Conservation (phyloP, 1,140 invertebrate genomes). For the Apis dorsata region DNA sequence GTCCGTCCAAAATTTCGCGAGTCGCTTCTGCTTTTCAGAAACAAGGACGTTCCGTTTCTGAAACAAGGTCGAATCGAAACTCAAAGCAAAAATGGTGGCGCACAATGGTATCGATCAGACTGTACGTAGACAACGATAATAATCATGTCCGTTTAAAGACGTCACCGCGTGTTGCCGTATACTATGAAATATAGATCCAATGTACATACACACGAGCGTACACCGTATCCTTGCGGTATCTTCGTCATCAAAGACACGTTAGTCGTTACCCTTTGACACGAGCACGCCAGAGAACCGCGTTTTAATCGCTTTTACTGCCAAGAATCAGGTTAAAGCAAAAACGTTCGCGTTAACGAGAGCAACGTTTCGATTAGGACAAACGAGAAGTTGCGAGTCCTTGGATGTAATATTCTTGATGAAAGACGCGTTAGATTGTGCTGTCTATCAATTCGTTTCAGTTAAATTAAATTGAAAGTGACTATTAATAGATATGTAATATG, state of each 20-base stretch:
- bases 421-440: too few species aligned
- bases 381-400: neutral
- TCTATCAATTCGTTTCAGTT: too few species aligned
- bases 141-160: slow-evolving; percentile 39
- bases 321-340: slow-evolving; percentile 7
- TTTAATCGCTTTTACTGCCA: slow-evolving; percentile 14
- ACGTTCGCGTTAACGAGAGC: neutral
- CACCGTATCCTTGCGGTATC: neutral
- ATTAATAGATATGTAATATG: too few species aligned
- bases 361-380: neutral
- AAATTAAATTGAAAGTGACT: too few species aligned
- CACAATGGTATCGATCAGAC: slow-evolving; percentile 35
- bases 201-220: neutral
- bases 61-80: slow-evolving; percentile 33
- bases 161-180: slow-evolving; percentile 21
- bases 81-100: slow-evolving; percentile 21
- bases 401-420: neutral
- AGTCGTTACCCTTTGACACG: neutral
- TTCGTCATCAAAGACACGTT: slow-evolving; percentile 22
- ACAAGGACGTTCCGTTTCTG: neutral
- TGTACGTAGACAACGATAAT: slow-evolving; percentile 31
- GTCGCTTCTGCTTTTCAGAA: neutral
- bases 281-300: neutral
- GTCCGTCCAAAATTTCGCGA: too few species aligned
- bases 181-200: slow-evolving; percentile 39